Percentiles rank a stretch among this genome's conserved stretches.
Conservation (phyloP, 1,140 invertebrate species). For the Gryllus bimaculatus region DNA sequence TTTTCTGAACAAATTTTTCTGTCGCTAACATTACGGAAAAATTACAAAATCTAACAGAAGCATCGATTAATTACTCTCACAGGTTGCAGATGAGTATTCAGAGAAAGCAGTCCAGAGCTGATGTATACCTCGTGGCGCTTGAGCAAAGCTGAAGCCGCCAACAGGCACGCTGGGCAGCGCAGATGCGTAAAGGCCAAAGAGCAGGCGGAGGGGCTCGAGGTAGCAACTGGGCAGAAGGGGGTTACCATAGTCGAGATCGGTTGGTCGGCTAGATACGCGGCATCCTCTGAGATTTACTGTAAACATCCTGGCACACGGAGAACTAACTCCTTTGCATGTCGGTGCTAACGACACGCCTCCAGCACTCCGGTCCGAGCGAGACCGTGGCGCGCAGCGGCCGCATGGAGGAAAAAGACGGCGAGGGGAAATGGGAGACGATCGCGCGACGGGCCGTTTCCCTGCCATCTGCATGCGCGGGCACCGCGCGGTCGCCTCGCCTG, state of each 20-base stretch:
- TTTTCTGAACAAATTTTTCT: too few relatives aligned
- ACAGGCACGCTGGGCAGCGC: too few relatives aligned
- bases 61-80: too few relatives aligned
- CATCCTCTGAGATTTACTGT: constrained; percentile 36
- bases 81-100: too few relatives aligned
- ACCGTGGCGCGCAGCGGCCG: background rate
- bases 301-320: background rate
- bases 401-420: background rate
- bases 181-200: too few relatives aligned
- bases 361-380: background rate
- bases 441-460: background rate
- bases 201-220: too few relatives aligned
- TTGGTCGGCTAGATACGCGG: constrained; percentile 26
- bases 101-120: too few relatives aligned
- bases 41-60: too few relatives aligned
- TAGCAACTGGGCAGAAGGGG: background rate
- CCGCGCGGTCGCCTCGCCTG: constrained; percentile 27
- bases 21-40: too few relatives aligned
- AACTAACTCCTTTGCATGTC: constrained; percentile 24
- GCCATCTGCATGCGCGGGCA: constrained; percentile 21
- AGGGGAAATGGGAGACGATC: too few relatives aligned
- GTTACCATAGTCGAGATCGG: background rate
- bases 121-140: too few relatives aligned
- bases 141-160: too few relatives aligned
- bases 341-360: constrained; percentile 14